Evolutionary conservation across 2,888 invertebrate genomes (phyloP).

Genomic region (Diploptera punctata): DNA sequence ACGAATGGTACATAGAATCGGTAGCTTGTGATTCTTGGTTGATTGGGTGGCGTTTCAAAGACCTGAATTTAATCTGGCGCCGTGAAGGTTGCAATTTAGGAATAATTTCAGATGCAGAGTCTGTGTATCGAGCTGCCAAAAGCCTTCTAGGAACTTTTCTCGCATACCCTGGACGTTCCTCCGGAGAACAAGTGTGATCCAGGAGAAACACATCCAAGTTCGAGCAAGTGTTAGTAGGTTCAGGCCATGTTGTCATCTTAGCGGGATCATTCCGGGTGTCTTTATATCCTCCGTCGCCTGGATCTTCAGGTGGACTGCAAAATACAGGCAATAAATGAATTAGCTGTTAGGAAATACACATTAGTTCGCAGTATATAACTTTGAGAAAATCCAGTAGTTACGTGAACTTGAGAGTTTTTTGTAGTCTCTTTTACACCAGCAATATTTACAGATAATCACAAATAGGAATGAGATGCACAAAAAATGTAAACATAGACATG

Average conservation of each 20-base stretch:
- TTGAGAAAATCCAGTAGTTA: no score
- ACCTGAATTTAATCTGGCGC: neutral
- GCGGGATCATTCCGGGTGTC: neutral
- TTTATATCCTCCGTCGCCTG: conserved; percentile 15
- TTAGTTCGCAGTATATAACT: no score
- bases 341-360: no score
- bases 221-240: neutral
- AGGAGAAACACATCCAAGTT: neutral
- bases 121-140: conserved; percentile 12
- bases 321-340: no score
- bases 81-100: neutral
- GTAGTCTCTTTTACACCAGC: no score
- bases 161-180: neutral
- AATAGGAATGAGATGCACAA: no score
- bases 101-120: neutral
- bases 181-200: neutral
- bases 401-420: no score
- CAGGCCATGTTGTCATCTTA: neutral
- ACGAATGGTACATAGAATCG: no score
- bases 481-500: no score
- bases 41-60: neutral
- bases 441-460: no score
- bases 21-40: no score
- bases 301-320: conserved; percentile 13
- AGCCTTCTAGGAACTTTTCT: conserved; percentile 6